These are phyloP conservation scores for Spinibarbus caldwelli DNA, from an alignment of 2,797 vertebrate genomes.

Conservation along the genomic window DNA sequence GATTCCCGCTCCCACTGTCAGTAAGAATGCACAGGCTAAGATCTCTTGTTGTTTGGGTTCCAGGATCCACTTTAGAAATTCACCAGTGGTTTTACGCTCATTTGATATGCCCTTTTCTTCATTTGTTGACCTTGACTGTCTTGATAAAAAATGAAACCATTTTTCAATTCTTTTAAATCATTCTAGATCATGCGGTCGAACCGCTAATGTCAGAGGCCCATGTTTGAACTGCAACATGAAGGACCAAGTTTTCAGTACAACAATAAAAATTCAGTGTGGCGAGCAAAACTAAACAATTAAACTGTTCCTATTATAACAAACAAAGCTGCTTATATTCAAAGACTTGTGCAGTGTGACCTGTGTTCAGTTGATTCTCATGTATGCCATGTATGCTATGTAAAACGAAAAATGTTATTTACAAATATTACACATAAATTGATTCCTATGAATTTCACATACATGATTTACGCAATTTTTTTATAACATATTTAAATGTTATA, in stretches of 20 bases:
- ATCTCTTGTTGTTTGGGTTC: slow-evolving; percentile 16
- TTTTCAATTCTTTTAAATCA: background rate
- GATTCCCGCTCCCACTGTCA: slow-evolving; percentile 44
- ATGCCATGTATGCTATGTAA: background rate
- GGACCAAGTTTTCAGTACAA: background rate
- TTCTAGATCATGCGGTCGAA: background rate
- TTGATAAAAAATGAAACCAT: background rate
- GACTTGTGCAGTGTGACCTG: background rate
- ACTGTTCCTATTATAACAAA: background rate
- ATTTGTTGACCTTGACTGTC: slow-evolving; percentile 6
- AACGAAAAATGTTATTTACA: background rate
- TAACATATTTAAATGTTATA: background rate
- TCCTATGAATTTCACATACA: background rate
- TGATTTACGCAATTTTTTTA: no score
- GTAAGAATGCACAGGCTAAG: slow-evolving; percentile 36
- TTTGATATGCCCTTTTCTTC: slow-evolving; percentile 1
- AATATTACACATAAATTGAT: background rate
- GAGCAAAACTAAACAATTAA: background rate
- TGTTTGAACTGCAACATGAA: background rate
- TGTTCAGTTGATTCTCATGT: background rate
- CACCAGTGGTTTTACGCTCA: slow-evolving; percentile 7
- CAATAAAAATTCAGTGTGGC: background rate
- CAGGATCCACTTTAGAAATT: slow-evolving; percentile 21
- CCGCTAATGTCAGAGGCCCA: background rate
- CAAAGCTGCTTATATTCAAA: background rate